Percentiles rank a stretch among this genome's conserved stretches.
These are phyloP conservation scores for Zaprionus lachaisei DNA, from an alignment of 1,140 invertebrate genomes.

Conservation along the genomic window DNA sequence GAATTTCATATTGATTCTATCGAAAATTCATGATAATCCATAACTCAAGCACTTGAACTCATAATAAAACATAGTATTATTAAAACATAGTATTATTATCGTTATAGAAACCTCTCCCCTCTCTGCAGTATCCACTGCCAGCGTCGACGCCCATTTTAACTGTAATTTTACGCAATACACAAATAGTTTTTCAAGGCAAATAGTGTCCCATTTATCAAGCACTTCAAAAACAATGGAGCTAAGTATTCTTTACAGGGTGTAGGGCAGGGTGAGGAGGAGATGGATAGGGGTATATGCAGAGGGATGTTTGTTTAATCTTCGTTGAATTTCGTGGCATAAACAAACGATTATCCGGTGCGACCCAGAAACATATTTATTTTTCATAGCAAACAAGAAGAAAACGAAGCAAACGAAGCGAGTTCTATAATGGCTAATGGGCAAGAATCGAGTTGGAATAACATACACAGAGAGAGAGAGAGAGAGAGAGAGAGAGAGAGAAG, in stretches of 20 bases:
- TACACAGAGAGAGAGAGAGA: background rate
- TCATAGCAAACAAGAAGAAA: conserved; percentile 18
- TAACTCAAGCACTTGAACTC: conserved; percentile 1
- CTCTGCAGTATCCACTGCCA: background rate
- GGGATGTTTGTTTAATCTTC: conserved; percentile 26
- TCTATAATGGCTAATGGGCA: background rate
- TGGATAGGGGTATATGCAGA: background rate
- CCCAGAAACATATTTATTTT: conserved; percentile 46
- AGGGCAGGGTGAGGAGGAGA: background rate
- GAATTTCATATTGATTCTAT: background rate
- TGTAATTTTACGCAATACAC: conserved; percentile 2
- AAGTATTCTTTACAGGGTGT: background rate
- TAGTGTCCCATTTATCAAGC: conserved; percentile 14
- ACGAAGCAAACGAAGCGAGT: conserved; percentile 13
- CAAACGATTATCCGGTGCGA: conserved; percentile 44
- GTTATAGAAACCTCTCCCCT: background rate
- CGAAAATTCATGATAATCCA: background rate
- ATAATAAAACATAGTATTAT: background rate
- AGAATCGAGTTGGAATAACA: background rate
- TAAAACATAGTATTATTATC: background rate
- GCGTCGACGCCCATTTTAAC: conserved; percentile 2
- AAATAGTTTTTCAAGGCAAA: conserved; percentile 12
- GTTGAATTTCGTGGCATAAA: conserved; percentile 32
- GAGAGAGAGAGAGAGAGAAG: background rate
- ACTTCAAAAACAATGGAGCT: conserved; percentile 37